Conservation (phyloP, 2,888 invertebrate species). For the Lithophane ornitopus region DNA sequence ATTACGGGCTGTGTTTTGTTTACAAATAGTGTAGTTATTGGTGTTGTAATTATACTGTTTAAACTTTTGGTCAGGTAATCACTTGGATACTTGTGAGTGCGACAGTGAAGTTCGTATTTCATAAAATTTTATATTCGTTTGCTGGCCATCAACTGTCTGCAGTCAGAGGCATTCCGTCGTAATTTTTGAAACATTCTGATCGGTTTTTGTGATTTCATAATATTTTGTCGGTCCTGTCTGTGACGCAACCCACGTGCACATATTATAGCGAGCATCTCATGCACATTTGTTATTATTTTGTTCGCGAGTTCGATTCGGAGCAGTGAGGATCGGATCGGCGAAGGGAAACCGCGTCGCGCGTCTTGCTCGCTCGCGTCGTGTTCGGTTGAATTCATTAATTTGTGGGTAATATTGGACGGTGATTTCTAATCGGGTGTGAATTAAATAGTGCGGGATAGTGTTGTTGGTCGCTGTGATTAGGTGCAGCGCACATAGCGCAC, state of each 20-base stretch:
- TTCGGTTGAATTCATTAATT: slow-evolving; percentile 77
- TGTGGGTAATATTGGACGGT: slow-evolving; percentile 78
- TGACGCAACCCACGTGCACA: slow-evolving; percentile 90
- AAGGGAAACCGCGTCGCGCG: slow-evolving; percentile 84
- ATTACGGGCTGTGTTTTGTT: slow-evolving; percentile 88
- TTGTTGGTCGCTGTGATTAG: slow-evolving; percentile 78
- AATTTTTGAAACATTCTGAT: slow-evolving; percentile 75
- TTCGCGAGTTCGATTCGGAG: slow-evolving; percentile 91
- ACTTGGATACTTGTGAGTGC: slow-evolving; percentile 81
- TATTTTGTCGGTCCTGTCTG: slow-evolving; percentile 78
- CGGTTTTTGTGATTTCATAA: slow-evolving; percentile 76
- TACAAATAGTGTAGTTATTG: slow-evolving; percentile 86
- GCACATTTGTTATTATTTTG: slow-evolving; percentile 94
- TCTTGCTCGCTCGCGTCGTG: slow-evolving; percentile 80
- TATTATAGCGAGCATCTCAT: slow-evolving; percentile 89
- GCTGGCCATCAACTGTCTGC: slow-evolving; percentile 79
- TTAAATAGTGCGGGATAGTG: slow-evolving; percentile 83
- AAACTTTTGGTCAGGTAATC: slow-evolving; percentile 78
- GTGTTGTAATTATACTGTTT: slow-evolving; percentile 79
- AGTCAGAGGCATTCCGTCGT: slow-evolving; percentile 79
- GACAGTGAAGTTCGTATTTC: slow-evolving; percentile 86
- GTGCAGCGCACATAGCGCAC: slow-evolving; percentile 77
- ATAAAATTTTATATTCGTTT: slow-evolving; percentile 84
- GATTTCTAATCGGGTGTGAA: slow-evolving; percentile 79
- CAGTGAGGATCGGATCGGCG: slow-evolving; percentile 83